These are phyloP conservation scores for Eueremaeus valkanovi DNA, from an alignment of 2,888 invertebrate species.

Conservation along the genomic window DNA sequence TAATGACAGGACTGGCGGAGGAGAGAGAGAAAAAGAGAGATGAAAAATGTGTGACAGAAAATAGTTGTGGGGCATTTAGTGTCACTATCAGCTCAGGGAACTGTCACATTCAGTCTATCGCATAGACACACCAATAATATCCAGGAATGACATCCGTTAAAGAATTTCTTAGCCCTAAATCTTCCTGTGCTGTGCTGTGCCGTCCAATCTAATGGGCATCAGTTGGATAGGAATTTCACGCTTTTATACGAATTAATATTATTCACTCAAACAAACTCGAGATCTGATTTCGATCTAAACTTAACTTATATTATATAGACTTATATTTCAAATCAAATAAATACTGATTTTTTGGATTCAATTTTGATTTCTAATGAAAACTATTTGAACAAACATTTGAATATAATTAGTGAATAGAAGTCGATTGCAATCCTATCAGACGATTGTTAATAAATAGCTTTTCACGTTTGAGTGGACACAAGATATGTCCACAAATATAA, in stretches of 20 bases:
- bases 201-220: too few species aligned
- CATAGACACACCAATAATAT: background rate
- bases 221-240: too few species aligned
- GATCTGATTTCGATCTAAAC: too few species aligned
- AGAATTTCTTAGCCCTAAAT: background rate
- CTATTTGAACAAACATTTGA: too few species aligned
- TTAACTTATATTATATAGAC: too few species aligned
- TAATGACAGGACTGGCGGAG: background rate
- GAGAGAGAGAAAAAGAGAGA: background rate
- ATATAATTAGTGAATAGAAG: too few species aligned
- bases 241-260: too few species aligned
- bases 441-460: background rate
- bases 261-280: too few species aligned
- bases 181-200: background rate
- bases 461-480: background rate
- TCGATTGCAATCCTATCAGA: too few species aligned
- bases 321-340: too few species aligned
- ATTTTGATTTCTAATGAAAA: too few species aligned
- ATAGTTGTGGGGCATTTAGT: slow-evolving; percentile 28
- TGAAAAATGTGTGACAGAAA: background rate
- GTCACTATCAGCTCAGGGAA: slow-evolving; percentile 11
- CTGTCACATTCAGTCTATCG: slow-evolving; percentile 5
- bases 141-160: background rate
- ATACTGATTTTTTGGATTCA: too few species aligned
- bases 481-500: slow-evolving; percentile 10